Conservation (phyloP, 2,113 vertebrate species). For the Motacilla alba region DNA sequence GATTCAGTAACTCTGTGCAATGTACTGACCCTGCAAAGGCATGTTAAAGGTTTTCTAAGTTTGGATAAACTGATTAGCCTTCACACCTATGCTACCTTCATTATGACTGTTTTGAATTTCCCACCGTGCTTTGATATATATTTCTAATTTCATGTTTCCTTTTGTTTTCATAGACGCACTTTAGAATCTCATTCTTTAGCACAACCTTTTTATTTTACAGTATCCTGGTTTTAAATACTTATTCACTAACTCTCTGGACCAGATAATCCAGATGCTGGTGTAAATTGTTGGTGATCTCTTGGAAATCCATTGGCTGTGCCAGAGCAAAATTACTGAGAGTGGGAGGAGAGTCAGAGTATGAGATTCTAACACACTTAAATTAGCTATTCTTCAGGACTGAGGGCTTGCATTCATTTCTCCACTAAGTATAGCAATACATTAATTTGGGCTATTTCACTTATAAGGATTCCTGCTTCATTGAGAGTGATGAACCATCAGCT, state of each 20-base stretch:
- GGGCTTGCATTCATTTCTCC: neutral
- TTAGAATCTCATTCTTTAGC: neutral
- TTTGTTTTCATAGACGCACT: neutral
- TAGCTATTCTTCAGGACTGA: neutral
- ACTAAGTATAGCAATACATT: neutral
- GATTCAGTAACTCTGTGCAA: neutral
- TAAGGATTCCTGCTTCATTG: neutral
- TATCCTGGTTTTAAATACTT: neutral
- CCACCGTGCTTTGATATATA: accelerated
- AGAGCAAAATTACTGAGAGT: neutral
- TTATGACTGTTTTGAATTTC: neutral
- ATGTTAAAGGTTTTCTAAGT: neutral
- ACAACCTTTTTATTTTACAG: neutral
- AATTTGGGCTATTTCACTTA: neutral
- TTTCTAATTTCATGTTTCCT: neutral
- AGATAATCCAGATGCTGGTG: neutral
- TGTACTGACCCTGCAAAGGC: neutral
- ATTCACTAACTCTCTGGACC: neutral
- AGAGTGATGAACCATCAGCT: neutral
- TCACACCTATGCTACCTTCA: neutral
- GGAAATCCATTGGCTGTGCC: neutral
- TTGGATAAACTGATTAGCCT: neutral
- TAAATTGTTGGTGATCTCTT: neutral
- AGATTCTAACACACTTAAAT: neutral
- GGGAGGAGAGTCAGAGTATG: neutral